A percentile compares a stretch with the other conserved stretches of the same genome.
Evolutionary conservation across 2,888 invertebrate genomes (phyloP).

Genomic region (Archips crataeganus): DNA sequence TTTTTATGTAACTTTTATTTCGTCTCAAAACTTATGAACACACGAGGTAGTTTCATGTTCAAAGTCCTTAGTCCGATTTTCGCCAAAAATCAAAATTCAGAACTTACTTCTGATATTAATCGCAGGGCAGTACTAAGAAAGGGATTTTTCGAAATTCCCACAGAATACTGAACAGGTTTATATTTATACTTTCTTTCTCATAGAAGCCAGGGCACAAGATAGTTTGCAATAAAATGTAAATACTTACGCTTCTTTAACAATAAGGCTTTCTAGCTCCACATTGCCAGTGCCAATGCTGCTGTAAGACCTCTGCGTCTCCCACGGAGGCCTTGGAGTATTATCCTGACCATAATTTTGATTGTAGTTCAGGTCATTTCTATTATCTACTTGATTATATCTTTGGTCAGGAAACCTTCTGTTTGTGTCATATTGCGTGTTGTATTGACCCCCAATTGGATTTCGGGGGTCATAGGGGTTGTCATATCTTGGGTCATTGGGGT

Average conservation of each 20-base stretch:
- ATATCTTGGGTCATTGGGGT: constrained; percentile 61
- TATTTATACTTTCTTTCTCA: not conserved
- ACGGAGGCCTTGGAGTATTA: constrained; percentile 63
- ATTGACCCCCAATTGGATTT: constrained; percentile 29
- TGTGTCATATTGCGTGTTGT: constrained; percentile 40
- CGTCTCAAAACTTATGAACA: no score
- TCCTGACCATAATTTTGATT: constrained; percentile 62
- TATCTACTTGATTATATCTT: constrained; percentile 62
- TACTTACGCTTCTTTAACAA: constrained; percentile 86
- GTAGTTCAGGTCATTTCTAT: constrained; percentile 52
- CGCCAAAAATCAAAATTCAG: no score
- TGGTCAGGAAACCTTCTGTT: constrained; percentile 43
- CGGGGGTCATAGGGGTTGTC: constrained; percentile 75
- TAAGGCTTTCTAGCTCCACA: constrained; percentile 79
- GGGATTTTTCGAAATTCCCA: not conserved
- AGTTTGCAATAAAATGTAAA: not conserved
- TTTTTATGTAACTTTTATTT: no score
- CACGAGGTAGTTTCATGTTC: no score
- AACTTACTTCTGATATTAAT: no score
- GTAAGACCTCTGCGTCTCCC: constrained; percentile 67
- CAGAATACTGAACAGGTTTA: no score
- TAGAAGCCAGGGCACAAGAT: no score
- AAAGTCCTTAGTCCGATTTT: no score
- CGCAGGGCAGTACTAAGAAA: not conserved
- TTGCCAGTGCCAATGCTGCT: constrained; percentile 63